phyloP scores from a whole-genome alignment of 2,113 vertebrate species.

The Eulacestoma nigropectus region DNA sequence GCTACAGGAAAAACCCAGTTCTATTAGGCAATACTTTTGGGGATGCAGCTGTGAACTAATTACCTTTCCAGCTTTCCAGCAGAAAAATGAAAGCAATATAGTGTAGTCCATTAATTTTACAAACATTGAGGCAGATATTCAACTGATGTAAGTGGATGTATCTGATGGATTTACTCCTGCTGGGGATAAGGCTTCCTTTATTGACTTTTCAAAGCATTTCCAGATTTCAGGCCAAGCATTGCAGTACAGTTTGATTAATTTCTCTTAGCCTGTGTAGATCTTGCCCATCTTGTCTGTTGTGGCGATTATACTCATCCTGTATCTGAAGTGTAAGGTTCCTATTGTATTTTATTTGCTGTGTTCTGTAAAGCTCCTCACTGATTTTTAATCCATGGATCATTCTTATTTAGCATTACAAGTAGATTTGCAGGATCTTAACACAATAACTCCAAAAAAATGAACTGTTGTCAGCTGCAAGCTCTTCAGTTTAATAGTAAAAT shows the following conservation, averaged over 20 bases:
- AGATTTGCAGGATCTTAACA: constrained; percentile 59
- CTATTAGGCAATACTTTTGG: not conserved
- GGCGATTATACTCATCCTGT: constrained; percentile 39
- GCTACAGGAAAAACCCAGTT: not conserved
- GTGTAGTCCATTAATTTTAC: constrained; percentile 16
- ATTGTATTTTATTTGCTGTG: constrained; percentile 16
- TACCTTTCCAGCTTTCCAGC: not conserved
- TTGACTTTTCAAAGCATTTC: constrained; percentile 17
- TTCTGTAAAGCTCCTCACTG: not conserved
- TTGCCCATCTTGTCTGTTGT: constrained; percentile 45
- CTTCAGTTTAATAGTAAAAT: constrained; percentile 48
- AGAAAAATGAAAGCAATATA: constrained; percentile 11
- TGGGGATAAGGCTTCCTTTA: not conserved
- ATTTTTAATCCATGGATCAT: constrained; percentile 54
- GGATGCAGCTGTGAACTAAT: constrained; percentile 19
- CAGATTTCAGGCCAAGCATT: constrained; percentile 12
- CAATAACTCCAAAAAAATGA: constrained; percentile 43
- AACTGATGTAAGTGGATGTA: not conserved
- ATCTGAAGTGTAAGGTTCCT: constrained; percentile 31
- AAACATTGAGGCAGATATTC: not conserved
- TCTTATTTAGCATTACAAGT: constrained; percentile 47
- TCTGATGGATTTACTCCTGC: constrained; percentile 3
- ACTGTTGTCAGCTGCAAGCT: constrained; percentile 28
- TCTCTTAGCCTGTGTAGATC: constrained; percentile 53
- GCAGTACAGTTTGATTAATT: constrained; percentile 64